Conservation (phyloP, 2,113 vertebrate genomes). For the Thermophis baileyi region DNA sequence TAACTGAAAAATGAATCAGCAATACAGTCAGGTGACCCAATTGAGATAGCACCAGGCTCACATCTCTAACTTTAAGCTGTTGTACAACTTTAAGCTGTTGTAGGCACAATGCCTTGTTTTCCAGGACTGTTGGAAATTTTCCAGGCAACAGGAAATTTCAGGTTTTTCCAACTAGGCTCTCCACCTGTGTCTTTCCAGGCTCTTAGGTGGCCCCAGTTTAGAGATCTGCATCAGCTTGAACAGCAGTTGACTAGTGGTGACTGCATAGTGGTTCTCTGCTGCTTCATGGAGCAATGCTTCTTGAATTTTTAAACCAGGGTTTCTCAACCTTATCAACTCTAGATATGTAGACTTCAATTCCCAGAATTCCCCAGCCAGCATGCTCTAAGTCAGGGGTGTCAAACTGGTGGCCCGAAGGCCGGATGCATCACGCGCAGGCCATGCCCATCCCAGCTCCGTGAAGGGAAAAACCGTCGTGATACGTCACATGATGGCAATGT, state of each 20-base stretch:
- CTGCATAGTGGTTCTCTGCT: background rate
- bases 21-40: background rate
- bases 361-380: background rate
- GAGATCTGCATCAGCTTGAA: background rate
- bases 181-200: background rate
- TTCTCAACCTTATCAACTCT: background rate
- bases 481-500: too few relatives aligned
- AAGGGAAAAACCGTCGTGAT: too few relatives aligned
- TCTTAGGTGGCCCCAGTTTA: background rate
- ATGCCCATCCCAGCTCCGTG: accelerated
- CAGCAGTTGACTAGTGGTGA: background rate
- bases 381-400: background rate
- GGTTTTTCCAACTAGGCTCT: background rate
- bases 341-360: background rate
- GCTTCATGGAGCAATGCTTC: background rate
- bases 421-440: too few relatives aligned
- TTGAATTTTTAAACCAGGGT: background rate
- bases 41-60: background rate
- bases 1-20: background rate
- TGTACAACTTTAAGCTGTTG: background rate
- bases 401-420: too few relatives aligned
- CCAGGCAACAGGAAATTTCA: background rate
- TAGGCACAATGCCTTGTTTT: background rate
- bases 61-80: background rate
- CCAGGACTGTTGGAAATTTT: background rate